Conservation (phyloP, 2,888 invertebrate species). For the Phalangium opilio region DNA sequence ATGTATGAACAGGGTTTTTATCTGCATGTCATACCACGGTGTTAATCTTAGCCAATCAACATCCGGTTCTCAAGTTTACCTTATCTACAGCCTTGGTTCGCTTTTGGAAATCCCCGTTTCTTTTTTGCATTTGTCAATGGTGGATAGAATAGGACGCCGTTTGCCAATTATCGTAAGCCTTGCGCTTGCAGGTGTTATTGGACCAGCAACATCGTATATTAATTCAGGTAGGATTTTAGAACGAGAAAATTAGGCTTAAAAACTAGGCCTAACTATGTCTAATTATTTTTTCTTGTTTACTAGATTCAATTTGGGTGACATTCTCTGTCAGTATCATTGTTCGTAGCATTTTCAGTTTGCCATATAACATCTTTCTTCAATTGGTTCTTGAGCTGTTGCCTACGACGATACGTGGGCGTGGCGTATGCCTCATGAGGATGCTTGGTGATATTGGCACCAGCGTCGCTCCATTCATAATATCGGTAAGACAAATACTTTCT, state of each 20-base stretch:
- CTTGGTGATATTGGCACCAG: slow-evolving; percentile 42
- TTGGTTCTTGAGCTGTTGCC: slow-evolving; percentile 74
- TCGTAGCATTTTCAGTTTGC: slow-evolving; percentile 69
- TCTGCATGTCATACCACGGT: no score
- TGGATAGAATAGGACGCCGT: slow-evolving; percentile 15
- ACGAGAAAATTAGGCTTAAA: no score
- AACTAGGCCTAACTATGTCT: no score
- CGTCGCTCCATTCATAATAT: slow-evolving; percentile 53
- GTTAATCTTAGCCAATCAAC: no score
- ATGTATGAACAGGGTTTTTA: no score
- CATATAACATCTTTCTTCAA: slow-evolving; percentile 75
- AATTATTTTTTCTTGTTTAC: no score
- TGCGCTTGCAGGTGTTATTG: slow-evolving; percentile 68
- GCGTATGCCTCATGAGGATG: slow-evolving; percentile 68
- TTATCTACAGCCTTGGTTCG: slow-evolving; percentile 8
- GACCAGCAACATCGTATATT: background rate
- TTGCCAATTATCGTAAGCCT: slow-evolving; percentile 42
- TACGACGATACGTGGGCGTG: slow-evolving; percentile 71
- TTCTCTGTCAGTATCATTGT: background rate
- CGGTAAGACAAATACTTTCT: no score
- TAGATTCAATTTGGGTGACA: background rate
- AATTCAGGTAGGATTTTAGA: background rate
- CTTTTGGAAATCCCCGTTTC: slow-evolving; percentile 16
- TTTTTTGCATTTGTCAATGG: slow-evolving; percentile 14
- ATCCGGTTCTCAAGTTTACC: no score